These are phyloP conservation scores for Sminthopsis crassicaudata DNA, from an alignment of 2,113 vertebrate genomes.

Conservation along the genomic window DNA sequence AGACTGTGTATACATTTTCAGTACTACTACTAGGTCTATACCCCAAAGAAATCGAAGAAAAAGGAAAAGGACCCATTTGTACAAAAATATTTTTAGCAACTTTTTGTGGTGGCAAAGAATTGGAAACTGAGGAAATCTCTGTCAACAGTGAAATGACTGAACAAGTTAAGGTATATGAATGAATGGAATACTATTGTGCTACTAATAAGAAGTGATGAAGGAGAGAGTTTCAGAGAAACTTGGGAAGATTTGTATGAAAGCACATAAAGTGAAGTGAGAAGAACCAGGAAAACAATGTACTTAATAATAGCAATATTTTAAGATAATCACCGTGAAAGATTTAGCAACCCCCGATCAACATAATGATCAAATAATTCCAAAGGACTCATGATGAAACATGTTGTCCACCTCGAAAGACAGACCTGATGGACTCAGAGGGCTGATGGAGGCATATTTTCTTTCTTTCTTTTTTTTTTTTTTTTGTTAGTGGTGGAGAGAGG, in stretches of 20 bases:
- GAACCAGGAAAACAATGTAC: background rate
- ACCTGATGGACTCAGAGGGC: background rate
- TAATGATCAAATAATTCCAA: background rate
- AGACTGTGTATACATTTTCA: background rate
- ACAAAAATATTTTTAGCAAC: background rate
- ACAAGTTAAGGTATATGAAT: background rate
- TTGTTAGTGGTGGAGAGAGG: too few relatives aligned
- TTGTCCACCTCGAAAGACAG: background rate
- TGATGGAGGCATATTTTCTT: background rate
- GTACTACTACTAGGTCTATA: background rate
- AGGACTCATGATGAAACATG: background rate
- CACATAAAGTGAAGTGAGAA: background rate
- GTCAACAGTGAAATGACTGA: background rate
- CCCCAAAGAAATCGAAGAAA: background rate
- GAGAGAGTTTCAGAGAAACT: background rate
- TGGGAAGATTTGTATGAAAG: background rate
- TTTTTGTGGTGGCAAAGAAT: background rate
- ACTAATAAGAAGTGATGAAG: background rate
- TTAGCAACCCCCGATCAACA: background rate
- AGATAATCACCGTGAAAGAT: background rate
- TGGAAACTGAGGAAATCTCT: background rate
- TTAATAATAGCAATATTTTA: background rate
- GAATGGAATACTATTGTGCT: background rate
- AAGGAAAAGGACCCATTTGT: background rate
- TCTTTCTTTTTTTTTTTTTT: background rate